Evolutionary conservation across 2,797 vertebrate genomes (phyloP).

Genomic region (Sebastes goodei): DNA sequence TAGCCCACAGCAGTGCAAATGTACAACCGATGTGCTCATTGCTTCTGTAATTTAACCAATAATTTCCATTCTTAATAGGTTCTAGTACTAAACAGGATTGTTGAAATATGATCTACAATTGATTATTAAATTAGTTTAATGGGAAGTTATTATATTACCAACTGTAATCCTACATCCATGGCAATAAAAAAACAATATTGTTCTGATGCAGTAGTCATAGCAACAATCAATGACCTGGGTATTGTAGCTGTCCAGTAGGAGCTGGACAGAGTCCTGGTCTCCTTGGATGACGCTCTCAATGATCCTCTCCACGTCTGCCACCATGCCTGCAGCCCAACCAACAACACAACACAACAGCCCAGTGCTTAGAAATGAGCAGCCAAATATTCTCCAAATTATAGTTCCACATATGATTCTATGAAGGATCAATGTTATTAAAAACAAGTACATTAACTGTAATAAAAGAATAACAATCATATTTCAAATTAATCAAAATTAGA

Average conservation of each 20-base stretch:
- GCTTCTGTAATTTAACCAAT: not conserved
- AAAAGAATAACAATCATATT: no score
- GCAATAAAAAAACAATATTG: conserved; percentile 15
- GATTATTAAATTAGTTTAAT: not conserved
- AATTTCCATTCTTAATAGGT: not conserved
- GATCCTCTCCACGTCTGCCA: conserved; percentile 67
- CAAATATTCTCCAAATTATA: no score
- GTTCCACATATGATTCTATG: no score
- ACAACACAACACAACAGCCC: no score
- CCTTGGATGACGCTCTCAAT: conserved; percentile 68
- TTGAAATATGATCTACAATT: not conserved
- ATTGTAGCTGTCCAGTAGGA: conserved; percentile 71
- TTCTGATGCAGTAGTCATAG: conserved; percentile 15
- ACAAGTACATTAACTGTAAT: accelerated
- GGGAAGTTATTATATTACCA: not conserved
- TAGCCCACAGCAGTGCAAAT: no score
- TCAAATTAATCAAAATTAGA: accelerated
- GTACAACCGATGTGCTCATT: no score
- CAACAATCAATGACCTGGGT: conserved; percentile 63
- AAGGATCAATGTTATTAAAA: no score
- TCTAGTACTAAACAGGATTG: not conserved
- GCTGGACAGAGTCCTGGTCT: conserved; percentile 73
- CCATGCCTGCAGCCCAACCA: conserved; percentile 47
- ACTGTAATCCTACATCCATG: conserved; percentile 17
- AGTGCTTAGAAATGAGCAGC: no score